Evolutionary conservation across 2,888 invertebrate genomes (phyloP), one percentile per base, ranked within the genome.

Genomic region (Gisinianus flammeolus): DNA sequence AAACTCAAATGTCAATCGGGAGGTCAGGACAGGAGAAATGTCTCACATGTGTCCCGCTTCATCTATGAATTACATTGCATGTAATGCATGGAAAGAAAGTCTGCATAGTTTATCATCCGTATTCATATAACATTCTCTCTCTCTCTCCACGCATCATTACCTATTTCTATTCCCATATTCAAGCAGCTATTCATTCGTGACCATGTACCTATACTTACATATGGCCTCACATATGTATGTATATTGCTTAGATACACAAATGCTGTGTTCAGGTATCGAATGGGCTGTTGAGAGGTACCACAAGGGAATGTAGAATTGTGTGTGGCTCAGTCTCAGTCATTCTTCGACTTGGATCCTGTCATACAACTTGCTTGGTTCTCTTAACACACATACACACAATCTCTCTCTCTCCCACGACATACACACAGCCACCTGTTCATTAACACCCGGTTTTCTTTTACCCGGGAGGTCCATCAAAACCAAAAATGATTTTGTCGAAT

Each of bases 21-120:
- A 16, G 24, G 56, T 30, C 62, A 4, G 12, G 22, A 64, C 8
- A 10, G 62, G 8, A 4, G 5, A 12, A 76, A 76, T 78, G 81
- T 73, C 77, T 78, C 76, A 82, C 82, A 82, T 81, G 76, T 82
- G 82, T 78, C 74, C 73, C 56, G n/a, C 8, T 16, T 58, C 56
- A 16, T 58, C 62, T 3, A 64, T 64, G 52, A 16, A 16, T 12
- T 12, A 16, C 52, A 44, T 44, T 44, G 52, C n/a, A n/a, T n/a
- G n/a, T n/a, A n/a, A n/a, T n/a, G n/a, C n/a, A n/a, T n/a, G n/a
- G n/a, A n/a, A n/a, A n/a, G n/a, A n/a, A n/a, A n/a, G n/a, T n/a
- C n/a, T n/a, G n/a, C n/a, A n/a, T n/a, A n/a, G n/a, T n/a, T n/a
- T n/a, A n/a, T n/a, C n/a, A n/a, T n/a, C n/a, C n/a, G n/a, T n/a